Evolutionary conservation across 1,140 invertebrate species (phyloP).

Genomic region (Pogonognathellus flavescens): DNA sequence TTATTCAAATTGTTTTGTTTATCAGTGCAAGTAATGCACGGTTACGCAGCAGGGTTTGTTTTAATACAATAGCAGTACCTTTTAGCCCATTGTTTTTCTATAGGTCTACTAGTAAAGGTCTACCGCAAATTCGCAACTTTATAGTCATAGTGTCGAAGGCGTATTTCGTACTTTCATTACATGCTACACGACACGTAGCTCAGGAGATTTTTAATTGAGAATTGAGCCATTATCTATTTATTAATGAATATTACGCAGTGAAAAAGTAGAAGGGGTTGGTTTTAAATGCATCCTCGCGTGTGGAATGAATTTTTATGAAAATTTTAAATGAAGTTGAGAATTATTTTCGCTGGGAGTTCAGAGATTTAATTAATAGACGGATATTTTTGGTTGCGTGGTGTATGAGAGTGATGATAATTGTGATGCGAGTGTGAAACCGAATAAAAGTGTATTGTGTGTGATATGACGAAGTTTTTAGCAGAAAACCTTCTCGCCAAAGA

Average conservation of each 20-base stretch:
- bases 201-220: slow-evolving; percentile 13
- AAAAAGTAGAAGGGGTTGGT: background rate
- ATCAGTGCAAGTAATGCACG: background rate
- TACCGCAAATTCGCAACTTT: background rate
- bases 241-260: background rate
- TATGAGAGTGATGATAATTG: slow-evolving; percentile 14
- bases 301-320: slow-evolving; percentile 7
- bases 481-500: background rate
- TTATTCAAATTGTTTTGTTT: background rate
- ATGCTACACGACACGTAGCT: too few species aligned
- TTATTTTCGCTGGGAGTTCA: slow-evolving; percentile 5
- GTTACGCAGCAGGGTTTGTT: background rate
- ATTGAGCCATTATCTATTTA: slow-evolving; percentile 13
- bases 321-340: slow-evolving; percentile 33
- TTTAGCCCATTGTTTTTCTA: too few species aligned
- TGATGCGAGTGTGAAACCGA: too few species aligned
- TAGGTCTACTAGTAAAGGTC: too few species aligned
- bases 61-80: background rate
- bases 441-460: background rate
- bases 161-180: background rate
- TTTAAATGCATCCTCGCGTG: slow-evolving; percentile 23
- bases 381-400: slow-evolving; percentile 8
- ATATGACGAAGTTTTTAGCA: slow-evolving; percentile 10
- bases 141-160: slow-evolving; percentile 2
- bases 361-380: slow-evolving; percentile 15